A percentile compares a stretch with the other conserved stretches of the same genome.
Conservation (phyloP, 2,113 vertebrate species). For the Protobothrops mucrosquamatus region DNA sequence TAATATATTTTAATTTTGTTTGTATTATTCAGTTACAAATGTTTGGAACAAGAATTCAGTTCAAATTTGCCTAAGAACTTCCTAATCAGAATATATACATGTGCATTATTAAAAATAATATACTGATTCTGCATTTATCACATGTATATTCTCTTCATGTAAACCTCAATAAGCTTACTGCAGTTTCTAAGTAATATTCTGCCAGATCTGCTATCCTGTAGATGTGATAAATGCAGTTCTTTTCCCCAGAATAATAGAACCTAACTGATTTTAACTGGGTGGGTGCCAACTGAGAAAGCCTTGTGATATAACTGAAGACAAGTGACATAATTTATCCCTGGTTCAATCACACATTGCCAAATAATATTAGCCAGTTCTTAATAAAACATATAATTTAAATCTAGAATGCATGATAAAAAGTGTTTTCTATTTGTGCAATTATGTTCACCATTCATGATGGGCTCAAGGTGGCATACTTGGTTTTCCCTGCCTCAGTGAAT, state of each 20-base stretch:
- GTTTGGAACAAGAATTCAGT: not conserved
- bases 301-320: not conserved
- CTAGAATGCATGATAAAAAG: not conserved
- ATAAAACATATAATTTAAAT: not conserved
- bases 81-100: not conserved
- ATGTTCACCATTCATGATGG: not conserved
- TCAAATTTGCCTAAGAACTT: not conserved
- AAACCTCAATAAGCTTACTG: not conserved
- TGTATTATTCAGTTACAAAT: not conserved
- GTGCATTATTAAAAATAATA: not conserved
- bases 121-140: not conserved
- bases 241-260: not conserved
- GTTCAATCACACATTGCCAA: not conserved
- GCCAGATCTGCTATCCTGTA: not conserved
- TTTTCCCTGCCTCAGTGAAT: not conserved
- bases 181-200: not conserved
- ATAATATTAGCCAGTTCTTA: not conserved
- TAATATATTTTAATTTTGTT: not conserved
- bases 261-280: not conserved
- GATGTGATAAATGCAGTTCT: not conserved
- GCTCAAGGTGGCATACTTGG: not conserved
- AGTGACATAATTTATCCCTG: not conserved
- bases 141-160: not conserved
- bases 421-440: not conserved
- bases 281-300: not conserved